A percentile compares a stretch with the other conserved stretches of the same genome.
Conservation (phyloP, 2,888 invertebrate genomes). For the Prosopocoilus inquinatus region DNA sequence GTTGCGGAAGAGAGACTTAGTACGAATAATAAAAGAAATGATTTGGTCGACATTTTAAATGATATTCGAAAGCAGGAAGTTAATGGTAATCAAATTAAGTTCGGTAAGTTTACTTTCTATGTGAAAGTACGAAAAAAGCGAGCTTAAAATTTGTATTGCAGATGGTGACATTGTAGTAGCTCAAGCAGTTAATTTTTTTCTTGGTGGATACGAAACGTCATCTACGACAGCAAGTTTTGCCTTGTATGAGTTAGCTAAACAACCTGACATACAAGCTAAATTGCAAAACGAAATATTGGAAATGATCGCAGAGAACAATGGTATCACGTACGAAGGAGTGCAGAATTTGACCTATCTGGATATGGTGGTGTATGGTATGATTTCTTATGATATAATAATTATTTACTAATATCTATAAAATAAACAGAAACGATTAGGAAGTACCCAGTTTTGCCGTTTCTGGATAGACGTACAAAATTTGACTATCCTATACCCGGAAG, state of each 20-base stretch:
- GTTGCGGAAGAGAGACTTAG: constrained; percentile 17
- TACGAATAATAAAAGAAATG: constrained; percentile 48
- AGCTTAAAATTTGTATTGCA: constrained; percentile 2
- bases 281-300: constrained; percentile 8
- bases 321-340: constrained; percentile 12
- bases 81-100: too few relatives aligned
- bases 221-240: constrained; percentile 4
- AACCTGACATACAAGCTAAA: constrained; percentile 12
- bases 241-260: constrained; percentile 13
- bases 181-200: constrained; percentile 9
- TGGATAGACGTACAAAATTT: neutral
- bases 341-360: constrained; percentile 12
- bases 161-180: constrained; percentile 4
- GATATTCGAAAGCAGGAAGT: constrained; percentile 27
- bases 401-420: neutral
- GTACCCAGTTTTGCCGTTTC: constrained; percentile 14
- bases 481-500: constrained; percentile 11
- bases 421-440: constrained; percentile 14
- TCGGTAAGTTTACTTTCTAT: too few relatives aligned
- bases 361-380: constrained; percentile 12
- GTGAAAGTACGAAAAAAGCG: too few relatives aligned
- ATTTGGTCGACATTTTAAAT: constrained; percentile 60
- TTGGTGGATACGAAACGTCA: constrained; percentile 13
- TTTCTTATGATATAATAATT: neutral
- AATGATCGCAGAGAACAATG: neutral